phyloP scores from a whole-genome alignment of 37 sponge, comb jelly and placozoan species.

The Trichoplax adhaerens region DNA sequence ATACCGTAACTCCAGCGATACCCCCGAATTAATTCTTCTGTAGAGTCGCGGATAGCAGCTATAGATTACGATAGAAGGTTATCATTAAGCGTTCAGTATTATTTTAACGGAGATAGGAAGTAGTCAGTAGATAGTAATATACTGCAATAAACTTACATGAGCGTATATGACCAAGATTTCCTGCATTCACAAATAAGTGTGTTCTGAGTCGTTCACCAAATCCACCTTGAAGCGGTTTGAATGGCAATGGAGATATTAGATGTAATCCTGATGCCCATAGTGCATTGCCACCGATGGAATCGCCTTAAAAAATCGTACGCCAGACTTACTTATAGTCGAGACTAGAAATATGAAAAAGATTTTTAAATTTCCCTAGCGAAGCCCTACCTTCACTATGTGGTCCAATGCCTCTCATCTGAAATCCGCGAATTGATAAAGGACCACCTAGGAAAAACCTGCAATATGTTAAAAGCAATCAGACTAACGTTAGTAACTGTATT shows the following conservation, averaged over 20 bases:
- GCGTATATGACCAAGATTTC: conserved; percentile 33
- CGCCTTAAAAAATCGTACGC: background rate
- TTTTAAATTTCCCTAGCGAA: background rate
- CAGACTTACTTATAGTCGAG: background rate
- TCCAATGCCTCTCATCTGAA: conserved; percentile 70
- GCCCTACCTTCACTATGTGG: conserved; percentile 32
- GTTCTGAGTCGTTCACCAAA: conserved; percentile 7
- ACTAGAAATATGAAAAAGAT: background rate
- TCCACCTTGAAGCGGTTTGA: conserved; percentile 8
- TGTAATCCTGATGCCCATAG: conserved; percentile 64
- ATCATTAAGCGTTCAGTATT: no score
- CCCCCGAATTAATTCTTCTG: no score
- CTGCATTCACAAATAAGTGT: conserved; percentile 50
- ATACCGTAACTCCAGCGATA: conserved; percentile 7
- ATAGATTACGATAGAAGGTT: no score
- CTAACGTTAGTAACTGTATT: no score
- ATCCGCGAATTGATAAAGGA: conserved; percentile 57
- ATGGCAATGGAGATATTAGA: conserved; percentile 56
- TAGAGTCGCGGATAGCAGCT: no score
- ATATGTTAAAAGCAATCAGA: no score
- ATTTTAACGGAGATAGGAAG: no score
- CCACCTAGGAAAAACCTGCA: conserved; percentile 62
- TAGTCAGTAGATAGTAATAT: no score
- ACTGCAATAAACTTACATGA: no score
- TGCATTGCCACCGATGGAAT: conserved; percentile 42